phyloP scores from a whole-genome alignment of 1,140 invertebrate species.

The Brachionus angularis region DNA sequence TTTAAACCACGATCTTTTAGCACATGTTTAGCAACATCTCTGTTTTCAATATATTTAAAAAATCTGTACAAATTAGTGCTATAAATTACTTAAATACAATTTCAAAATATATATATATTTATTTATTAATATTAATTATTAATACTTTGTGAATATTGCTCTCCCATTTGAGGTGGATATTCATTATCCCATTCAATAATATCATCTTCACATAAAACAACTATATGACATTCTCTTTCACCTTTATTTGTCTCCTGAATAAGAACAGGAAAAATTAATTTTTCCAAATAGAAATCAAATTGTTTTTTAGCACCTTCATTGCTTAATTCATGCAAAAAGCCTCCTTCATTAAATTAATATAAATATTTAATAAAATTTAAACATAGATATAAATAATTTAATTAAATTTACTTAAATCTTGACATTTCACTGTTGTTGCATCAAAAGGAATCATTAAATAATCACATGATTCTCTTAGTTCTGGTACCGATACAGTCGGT shows the following conservation, averaged over 20 bases:
- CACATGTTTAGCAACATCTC: slow-evolving; percentile 95
- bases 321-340: slow-evolving; percentile 90
- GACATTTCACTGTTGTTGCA: slow-evolving; percentile 87
- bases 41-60: slow-evolving; percentile 99
- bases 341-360: slow-evolving; percentile 66
- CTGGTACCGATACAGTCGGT: slow-evolving; percentile 77
- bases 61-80: slow-evolving; percentile 90
- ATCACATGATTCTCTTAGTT: slow-evolving; percentile 94
- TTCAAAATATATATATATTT: not conserved
- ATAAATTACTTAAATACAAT: slow-evolving; percentile 62
- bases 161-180: slow-evolving; percentile 90
- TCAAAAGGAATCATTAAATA: slow-evolving; percentile 97
- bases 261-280: slow-evolving; percentile 46
- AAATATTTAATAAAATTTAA: not conserved
- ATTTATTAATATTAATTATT: not conserved
- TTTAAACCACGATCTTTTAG: slow-evolving; percentile 96
- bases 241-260: slow-evolving; percentile 53
- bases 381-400: not conserved
- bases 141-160: slow-evolving; percentile 82
- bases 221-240: slow-evolving; percentile 69
- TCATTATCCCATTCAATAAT: slow-evolving; percentile 97
- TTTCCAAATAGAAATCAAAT: slow-evolving; percentile 92
- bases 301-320: slow-evolving; percentile 95
- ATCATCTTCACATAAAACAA: slow-evolving; percentile 90
- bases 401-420: slow-evolving; percentile 75